Base-by-base conservation (phyloP, 2,113 vertebrate genomes). In the Platichthys flesus region DNA sequence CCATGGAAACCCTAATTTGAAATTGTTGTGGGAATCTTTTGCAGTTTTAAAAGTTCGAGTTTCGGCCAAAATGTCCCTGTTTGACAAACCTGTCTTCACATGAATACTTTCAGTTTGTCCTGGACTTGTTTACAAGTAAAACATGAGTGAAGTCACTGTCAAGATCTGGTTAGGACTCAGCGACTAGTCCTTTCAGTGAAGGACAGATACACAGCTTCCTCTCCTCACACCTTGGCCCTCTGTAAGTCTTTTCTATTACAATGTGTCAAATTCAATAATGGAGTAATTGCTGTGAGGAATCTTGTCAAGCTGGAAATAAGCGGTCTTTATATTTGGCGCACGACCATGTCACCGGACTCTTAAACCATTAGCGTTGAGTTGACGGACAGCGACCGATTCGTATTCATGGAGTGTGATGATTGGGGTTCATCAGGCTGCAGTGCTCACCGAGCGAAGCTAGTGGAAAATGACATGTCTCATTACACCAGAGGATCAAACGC, bases 241-340 rank as follows among this genome's bases (percentile, higher is more conserved):
- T 51, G 59, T 76, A 62, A 77, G 45, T 87, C 65, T 70, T 81
- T 74, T 78, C 74, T 69, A 83, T 88, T 85, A 59, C 77, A 76
- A 84, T 15, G 42, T 72, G 83, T 90, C 81, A 84, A 79, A 85
- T 71, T 78, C 79, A 45, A 84, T 88, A 66, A 88, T 57, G 52
- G 75, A 84, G 64, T 84, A 78, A 82, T 79, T 81, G 71, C 85
- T 28, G 13, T 59, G 78, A 82, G 37, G 74, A 86, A 87, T 56
- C 82, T 72, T 57, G 85, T 83, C 80, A 74, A 14, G 13, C 23
- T 73, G 68, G 20, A 37, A 84, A 77, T 85, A 62, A 78, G 78
- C 14, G 69, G 57, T 66, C 76, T 70, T 82, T 81, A 74, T 65
- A 73, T 78, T 58, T 78, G 62, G 64, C 76, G 42, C 71, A 60